Conservation (phyloP, 2,888 invertebrate species). For the Andricus quercusramuli region DNA sequence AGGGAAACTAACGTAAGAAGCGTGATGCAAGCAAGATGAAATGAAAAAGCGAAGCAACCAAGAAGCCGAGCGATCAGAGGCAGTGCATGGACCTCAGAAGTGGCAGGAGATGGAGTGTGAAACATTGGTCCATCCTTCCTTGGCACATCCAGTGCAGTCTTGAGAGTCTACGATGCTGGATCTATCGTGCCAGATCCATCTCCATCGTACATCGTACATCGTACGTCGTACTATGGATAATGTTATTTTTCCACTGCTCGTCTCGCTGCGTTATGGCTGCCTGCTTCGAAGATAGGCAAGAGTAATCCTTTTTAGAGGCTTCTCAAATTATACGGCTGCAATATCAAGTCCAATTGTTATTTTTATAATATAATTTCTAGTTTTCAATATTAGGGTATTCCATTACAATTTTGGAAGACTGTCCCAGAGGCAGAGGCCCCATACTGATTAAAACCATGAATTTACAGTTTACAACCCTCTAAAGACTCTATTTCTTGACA, state of each 20-base stretch:
- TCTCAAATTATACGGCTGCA: not conserved
- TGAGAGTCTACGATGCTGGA: slow-evolving; percentile 52
- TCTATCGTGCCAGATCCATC: slow-evolving; percentile 52
- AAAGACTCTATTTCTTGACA: too few species aligned
- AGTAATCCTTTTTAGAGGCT: not conserved
- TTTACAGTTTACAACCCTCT: too few species aligned
- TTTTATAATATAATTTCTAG: too few species aligned
- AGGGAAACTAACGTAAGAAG: slow-evolving; percentile 16
- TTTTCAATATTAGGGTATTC: too few species aligned
- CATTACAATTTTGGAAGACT: too few species aligned
- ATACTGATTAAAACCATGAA: too few species aligned
- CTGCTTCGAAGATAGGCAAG: not conserved
- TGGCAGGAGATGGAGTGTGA: slow-evolving; percentile 71
- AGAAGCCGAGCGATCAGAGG: slow-evolving; percentile 16
- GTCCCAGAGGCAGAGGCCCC: too few species aligned
- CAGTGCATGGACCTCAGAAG: slow-evolving; percentile 47
- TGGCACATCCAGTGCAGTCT: slow-evolving; percentile 52
- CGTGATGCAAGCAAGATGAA: not conserved
- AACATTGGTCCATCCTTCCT: slow-evolving; percentile 69
- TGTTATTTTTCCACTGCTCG: not conserved
- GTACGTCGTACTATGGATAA: not conserved
- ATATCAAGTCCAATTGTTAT: too few species aligned
- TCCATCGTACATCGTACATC: too few species aligned
- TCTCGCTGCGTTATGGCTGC: not conserved
- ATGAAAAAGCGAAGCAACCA: not conserved